A percentile compares a stretch with the other conserved stretches of the same genome.
phyloP scores from a whole-genome alignment of 2,888 invertebrate species.

The Brenthis ino region DNA sequence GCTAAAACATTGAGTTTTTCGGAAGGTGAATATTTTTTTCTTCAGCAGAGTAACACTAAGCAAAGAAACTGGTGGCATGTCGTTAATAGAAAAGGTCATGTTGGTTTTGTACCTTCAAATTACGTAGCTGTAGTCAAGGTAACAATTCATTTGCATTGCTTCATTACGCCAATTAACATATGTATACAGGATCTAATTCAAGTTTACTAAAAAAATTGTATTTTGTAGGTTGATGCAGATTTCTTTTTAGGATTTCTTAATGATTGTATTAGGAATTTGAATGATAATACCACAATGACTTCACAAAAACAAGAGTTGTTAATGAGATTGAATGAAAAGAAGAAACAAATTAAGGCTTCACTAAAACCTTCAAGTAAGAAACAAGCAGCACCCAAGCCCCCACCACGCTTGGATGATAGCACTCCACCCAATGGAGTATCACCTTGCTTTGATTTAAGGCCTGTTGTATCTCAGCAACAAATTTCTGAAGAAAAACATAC shows the following conservation, averaged over 20 bases:
- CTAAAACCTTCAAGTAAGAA: constrained; percentile 66
- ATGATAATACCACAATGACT: constrained; percentile 64
- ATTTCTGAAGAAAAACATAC: constrained; percentile 67
- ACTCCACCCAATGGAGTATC: constrained; percentile 76
- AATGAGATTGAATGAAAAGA: constrained; percentile 84
- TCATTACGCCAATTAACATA: constrained; percentile 32
- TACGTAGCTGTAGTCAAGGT: constrained; percentile 91
- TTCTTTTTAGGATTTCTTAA: constrained; percentile 88
- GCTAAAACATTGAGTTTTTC: constrained; percentile 91
- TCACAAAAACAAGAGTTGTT: constrained; percentile 85
- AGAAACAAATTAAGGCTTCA: constrained; percentile 78
- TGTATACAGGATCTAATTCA: not conserved
- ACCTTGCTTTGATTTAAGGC: constrained; percentile 73
- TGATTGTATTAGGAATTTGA: constrained; percentile 84
- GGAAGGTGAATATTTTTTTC: constrained; percentile 90
- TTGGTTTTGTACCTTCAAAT: constrained; percentile 94
- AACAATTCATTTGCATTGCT: constrained; percentile 29
- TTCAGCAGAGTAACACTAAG: constrained; percentile 90
- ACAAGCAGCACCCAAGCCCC: constrained; percentile 71
- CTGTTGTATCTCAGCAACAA: constrained; percentile 75
- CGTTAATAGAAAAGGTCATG: constrained; percentile 89
- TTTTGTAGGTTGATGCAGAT: constrained; percentile 85
- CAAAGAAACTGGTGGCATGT: constrained; percentile 95
- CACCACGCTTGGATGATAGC: constrained; percentile 67
- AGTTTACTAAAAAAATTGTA: constrained; percentile 7